Conservation (phyloP, 1,140 invertebrate genomes). For the Monomorium pharaonis region DNA sequence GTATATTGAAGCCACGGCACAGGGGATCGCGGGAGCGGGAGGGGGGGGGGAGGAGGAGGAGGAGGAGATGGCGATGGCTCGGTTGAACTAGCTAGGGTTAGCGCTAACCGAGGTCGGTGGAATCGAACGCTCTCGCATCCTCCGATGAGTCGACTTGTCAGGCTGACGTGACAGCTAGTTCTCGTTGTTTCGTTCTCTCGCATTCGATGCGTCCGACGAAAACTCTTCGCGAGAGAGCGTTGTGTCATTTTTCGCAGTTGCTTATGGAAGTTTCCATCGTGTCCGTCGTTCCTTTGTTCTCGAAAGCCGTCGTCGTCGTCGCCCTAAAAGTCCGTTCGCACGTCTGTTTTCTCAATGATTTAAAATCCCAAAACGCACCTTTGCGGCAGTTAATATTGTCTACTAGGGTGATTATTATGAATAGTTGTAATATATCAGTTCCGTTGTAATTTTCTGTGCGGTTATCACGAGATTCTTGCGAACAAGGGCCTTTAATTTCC, state of each 20-base stretch:
- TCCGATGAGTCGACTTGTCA: slow-evolving; percentile 11
- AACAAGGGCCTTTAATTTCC: neutral
- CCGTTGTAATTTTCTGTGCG: neutral
- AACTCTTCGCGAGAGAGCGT: neutral
- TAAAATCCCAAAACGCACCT: neutral
- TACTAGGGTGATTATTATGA: neutral
- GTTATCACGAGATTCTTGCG: neutral
- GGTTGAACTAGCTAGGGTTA: slow-evolving; percentile 46
- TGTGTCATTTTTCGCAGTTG: neutral
- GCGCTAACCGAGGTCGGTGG: slow-evolving; percentile 28
- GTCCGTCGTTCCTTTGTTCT: neutral
- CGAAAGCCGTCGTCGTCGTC: neutral
- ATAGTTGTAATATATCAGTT: neutral
- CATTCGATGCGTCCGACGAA: neutral
- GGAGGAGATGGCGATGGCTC: neutral
- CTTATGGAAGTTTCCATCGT: neutral
- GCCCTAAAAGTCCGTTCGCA: too few relatives aligned
- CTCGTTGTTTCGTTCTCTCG: too few relatives aligned
- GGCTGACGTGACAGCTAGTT: neutral
- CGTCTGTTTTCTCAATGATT: too few relatives aligned
- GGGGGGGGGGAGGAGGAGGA: neutral
- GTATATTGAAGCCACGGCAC: neutral
- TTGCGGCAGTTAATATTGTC: neutral
- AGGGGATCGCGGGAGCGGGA: neutral
- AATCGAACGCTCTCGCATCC: slow-evolving; percentile 37